These are phyloP conservation scores for Calliopsis andreniformis DNA, from an alignment of 1,140 invertebrate species.

Conservation along the genomic window DNA sequence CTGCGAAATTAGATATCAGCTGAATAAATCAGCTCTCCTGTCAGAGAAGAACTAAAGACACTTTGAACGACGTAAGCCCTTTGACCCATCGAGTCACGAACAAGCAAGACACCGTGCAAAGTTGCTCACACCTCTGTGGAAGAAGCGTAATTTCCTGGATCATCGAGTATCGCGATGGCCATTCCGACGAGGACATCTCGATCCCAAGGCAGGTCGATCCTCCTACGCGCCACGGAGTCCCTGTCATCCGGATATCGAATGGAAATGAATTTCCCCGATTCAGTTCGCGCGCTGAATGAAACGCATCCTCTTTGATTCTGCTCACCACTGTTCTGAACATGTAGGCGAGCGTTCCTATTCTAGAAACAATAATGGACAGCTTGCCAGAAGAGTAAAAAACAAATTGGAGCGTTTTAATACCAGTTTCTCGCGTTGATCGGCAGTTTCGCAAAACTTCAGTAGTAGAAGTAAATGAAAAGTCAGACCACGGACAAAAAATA, in stretches of 20 bases:
- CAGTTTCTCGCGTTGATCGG: too few relatives aligned
- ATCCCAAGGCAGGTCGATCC: constrained; percentile 33
- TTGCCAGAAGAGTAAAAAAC: not conserved
- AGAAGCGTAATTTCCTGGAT: constrained; percentile 31
- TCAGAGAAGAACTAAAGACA: too few relatives aligned
- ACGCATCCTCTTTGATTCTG: constrained; percentile 54
- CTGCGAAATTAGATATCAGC: not conserved
- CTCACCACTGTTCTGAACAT: constrained; percentile 35
- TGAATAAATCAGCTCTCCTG: too few relatives aligned
- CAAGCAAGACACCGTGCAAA: too few relatives aligned
- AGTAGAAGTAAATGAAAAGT: too few relatives aligned
- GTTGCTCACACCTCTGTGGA: too few relatives aligned
- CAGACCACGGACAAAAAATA: too few relatives aligned
- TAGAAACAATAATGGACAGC: constrained; percentile 28
- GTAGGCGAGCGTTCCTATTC: constrained; percentile 37
- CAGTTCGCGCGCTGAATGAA: constrained; percentile 32
- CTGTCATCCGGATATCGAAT: constrained; percentile 54
- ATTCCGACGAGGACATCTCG: constrained; percentile 13
- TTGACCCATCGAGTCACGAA: too few relatives aligned
- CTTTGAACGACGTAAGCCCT: too few relatives aligned
- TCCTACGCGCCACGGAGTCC: not conserved
- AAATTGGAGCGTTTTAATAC: too few relatives aligned
- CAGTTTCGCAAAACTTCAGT: too few relatives aligned
- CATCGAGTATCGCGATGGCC: constrained; percentile 8
- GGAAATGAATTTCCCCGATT: constrained; percentile 63